A percentile compares a stretch with the other conserved stretches of the same genome.
These are phyloP conservation scores for Pseudopleuronectes americanus DNA, from an alignment of 2,797 vertebrate species.

Conservation along the genomic window DNA sequence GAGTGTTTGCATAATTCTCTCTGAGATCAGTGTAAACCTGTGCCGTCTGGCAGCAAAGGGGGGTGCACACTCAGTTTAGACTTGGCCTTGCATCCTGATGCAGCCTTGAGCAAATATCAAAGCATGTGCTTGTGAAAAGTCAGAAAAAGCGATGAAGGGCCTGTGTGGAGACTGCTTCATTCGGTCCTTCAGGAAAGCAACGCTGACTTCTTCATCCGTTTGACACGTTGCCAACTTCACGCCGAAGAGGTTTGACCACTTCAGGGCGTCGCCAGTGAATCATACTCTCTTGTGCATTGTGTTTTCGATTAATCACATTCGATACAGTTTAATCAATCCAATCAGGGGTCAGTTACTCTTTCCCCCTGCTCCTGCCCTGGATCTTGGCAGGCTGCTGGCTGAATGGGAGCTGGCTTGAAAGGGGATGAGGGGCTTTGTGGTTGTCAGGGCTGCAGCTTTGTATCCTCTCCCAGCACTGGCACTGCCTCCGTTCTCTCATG, in stretches of 20 bases:
- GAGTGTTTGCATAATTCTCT: slow-evolving; percentile 44
- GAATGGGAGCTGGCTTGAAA: slow-evolving; percentile 57
- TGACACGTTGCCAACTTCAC: slow-evolving; percentile 47
- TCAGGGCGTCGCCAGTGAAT: slow-evolving; percentile 34
- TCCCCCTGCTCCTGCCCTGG: slow-evolving; percentile 40
- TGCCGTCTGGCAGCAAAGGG: slow-evolving; percentile 46
- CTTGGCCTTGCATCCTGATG: slow-evolving; percentile 45
- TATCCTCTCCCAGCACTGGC: slow-evolving; percentile 65
- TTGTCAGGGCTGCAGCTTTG: slow-evolving; percentile 62
- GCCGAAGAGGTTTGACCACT: slow-evolving; percentile 45
- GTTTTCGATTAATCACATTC: slow-evolving; percentile 69
- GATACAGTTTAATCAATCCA: slow-evolving; percentile 63
- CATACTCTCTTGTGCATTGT: slow-evolving; percentile 41
- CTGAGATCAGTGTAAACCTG: slow-evolving; percentile 56
- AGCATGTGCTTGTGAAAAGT: slow-evolving; percentile 40
- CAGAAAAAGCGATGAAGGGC: slow-evolving; percentile 56
- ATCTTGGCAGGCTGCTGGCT: slow-evolving; percentile 51
- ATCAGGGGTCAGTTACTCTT: slow-evolving; percentile 62
- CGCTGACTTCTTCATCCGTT: slow-evolving; percentile 65
- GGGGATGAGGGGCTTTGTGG: slow-evolving; percentile 49
- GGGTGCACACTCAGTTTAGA: slow-evolving; percentile 28
- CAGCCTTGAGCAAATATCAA: slow-evolving; percentile 58
- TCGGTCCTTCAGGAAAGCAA: slow-evolving; percentile 54
- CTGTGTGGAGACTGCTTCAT: slow-evolving; percentile 27
- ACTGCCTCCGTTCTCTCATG: slow-evolving; percentile 42